phyloP scores from a whole-genome alignment of 2,888 invertebrate genomes.

The Conomelus anceps region DNA sequence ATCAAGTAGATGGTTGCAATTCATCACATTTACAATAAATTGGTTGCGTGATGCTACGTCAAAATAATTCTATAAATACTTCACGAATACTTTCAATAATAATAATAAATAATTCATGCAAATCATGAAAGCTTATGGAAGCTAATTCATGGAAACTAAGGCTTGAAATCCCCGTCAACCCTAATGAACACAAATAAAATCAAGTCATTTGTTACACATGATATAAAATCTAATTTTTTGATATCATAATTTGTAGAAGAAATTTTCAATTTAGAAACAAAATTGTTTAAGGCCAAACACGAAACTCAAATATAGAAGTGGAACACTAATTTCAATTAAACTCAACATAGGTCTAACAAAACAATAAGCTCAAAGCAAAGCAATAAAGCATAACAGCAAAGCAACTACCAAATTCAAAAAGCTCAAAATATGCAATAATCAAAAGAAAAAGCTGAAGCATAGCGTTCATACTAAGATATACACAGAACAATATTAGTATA shows the following conservation, averaged over 20 bases:
- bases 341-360: neutral
- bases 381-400: conserved; percentile 8
- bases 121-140: neutral
- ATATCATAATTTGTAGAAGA: neutral
- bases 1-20: neutral
- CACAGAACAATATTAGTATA: neutral
- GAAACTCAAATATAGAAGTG: neutral
- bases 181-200: neutral
- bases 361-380: neutral
- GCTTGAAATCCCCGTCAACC: no score
- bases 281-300: neutral
- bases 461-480: neutral
- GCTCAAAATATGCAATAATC: neutral
- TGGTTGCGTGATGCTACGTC: neutral
- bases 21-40: neutral
- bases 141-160: neutral
- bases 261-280: neutral
- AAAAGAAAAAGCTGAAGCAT: neutral
- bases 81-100: neutral
- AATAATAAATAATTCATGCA: no score
- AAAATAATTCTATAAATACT: neutral
- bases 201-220: neutral
- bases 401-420: neutral
- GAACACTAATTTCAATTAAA: neutral
- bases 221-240: neutral